Evolutionary conservation across 2,888 invertebrate genomes (phyloP).

Genomic region (Lissocephala sabroskyi): DNA sequence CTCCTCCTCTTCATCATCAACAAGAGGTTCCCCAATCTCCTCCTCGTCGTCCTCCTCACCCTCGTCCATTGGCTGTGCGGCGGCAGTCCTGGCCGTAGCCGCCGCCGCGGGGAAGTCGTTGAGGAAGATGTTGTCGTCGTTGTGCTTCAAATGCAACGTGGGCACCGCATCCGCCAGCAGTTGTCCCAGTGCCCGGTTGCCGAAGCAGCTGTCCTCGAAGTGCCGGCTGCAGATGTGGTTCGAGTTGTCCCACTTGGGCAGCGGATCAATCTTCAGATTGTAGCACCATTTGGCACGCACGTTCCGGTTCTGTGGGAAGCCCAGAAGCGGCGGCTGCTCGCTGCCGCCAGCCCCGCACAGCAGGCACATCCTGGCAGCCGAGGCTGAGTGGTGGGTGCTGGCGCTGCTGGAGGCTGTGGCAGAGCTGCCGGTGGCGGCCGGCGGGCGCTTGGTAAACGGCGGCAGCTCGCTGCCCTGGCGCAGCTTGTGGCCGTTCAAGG

Average conservation of each 20-base stretch:
- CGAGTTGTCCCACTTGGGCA: conserved; percentile 43
- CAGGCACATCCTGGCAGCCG: conserved; percentile 35
- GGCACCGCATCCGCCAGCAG: conserved; percentile 56
- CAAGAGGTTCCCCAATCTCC: too few relatives aligned
- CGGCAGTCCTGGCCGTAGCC: too few relatives aligned
- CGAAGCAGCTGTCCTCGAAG: conserved; percentile 46
- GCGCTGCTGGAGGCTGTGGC: conserved; percentile 1
- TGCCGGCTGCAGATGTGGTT: conserved; percentile 54
- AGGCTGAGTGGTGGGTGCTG: too few relatives aligned
- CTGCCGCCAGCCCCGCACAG: conserved; percentile 32
- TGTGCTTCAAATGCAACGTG: conserved; percentile 54
- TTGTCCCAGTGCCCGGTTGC: background rate
- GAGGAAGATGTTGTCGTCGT: conserved; percentile 51
- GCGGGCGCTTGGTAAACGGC: background rate
- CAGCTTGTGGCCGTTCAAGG: conserved; percentile 1
- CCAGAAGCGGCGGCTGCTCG: conserved; percentile 32
- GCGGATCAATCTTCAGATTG: conserved; percentile 44
- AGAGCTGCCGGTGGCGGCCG: conserved; percentile 1
- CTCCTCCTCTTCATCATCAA: conserved; percentile 7
- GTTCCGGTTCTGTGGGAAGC: conserved; percentile 48
- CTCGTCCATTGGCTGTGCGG: too few relatives aligned
- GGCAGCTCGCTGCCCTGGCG: background rate
- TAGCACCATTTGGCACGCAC: conserved; percentile 50
- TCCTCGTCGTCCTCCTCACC: conserved; percentile 44
- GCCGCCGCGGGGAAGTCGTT: conserved; percentile 34